Evolutionary conservation across 2,888 invertebrate species (phyloP), one percentile per base, ranked within the genome.

Genomic region (Orthosia cruda): DNA sequence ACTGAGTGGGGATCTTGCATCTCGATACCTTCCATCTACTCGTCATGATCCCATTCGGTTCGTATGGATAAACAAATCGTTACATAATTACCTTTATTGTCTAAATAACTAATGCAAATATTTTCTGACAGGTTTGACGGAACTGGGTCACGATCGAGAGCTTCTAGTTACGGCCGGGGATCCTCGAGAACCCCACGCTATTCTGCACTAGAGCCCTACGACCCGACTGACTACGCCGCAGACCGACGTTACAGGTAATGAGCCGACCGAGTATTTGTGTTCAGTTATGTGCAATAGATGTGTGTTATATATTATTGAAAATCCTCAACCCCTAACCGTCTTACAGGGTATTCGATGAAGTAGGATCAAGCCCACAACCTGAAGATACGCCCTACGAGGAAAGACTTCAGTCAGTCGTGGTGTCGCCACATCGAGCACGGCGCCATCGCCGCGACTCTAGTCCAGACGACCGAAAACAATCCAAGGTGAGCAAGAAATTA

Each of bases 311-410:
- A 18, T 67, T 23, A 50, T 13, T 55, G 18, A 59, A 71, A 45
- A 49, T 64, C 0, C 64, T 65, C 55, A 49, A 23, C 55, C 59
- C 7, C 18, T 18, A 16, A 58, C 15, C 15, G 47, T 47, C 18
- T 57, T 50, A 11, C 86, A 96, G 96, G 94, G 95, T 96, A 93
- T 96, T 95, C 82, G 96, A 96, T 69, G 96, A 96, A 85, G 89
- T 94, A 80, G 95, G 95, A 55, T 94, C 95, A 97, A 99, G 95
- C 98, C 98, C 96, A 97, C 98, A 94, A 97, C 97, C 94, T 97
- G 98, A 89, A 97, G 98, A 89, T 26, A 88, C 92, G 50, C 90
- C 98, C 74, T 96, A 93, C 76, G 96, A 96, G 70, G 96, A 96
- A 67, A 90, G 96, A 67, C 91, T 97, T 74, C 97, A 97, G 88